A percentile compares a stretch with the other conserved stretches of the same genome.
Evolutionary conservation across 2,888 invertebrate species (phyloP).

Genomic region (Leucophenga maculata): DNA sequence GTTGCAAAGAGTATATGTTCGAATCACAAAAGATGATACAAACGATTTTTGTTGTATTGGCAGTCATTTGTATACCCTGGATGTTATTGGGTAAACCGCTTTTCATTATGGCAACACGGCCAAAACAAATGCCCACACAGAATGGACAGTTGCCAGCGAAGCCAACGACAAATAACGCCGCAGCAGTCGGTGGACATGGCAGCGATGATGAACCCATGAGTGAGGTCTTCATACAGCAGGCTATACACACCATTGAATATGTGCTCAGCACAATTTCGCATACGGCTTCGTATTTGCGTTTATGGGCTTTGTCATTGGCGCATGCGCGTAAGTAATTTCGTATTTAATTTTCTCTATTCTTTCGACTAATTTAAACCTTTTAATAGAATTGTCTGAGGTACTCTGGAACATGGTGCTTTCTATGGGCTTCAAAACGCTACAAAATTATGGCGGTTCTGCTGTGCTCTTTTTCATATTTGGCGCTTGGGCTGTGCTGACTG

Average conservation of each 20-base stretch:
- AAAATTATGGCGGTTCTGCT: constrained; percentile 79
- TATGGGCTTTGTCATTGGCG: constrained; percentile 96
- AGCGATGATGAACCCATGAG: constrained; percentile 80
- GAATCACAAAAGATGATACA: constrained; percentile 82
- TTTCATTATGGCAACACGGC: constrained; percentile 75
- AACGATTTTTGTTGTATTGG: constrained; percentile 82
- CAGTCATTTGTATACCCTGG: constrained; percentile 90
- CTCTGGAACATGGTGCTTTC: constrained; percentile 93
- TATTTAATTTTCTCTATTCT: not conserved
- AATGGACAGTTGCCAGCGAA: not conserved
- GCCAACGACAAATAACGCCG: constrained; percentile 12
- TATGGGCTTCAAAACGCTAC: constrained; percentile 76
- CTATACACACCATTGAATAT: constrained; percentile 97
- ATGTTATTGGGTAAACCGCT: constrained; percentile 95
- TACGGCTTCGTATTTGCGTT: constrained; percentile 94
- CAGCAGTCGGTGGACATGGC: constrained; percentile 68
- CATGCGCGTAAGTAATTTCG: constrained; percentile 83
- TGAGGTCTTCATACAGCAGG: constrained; percentile 93
- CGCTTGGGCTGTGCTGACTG: constrained; percentile 91
- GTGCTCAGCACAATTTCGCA: constrained; percentile 96
- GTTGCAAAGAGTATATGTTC: constrained; percentile 80
- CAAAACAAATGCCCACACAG: constrained; percentile 18
- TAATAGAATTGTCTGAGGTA: constrained; percentile 86
- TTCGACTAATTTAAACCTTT: not conserved
- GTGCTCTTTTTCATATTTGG: constrained; percentile 88